Evolutionary conservation across 2,113 vertebrate genomes (phyloP), one percentile per base, ranked within the genome.

Genomic region (Psilopsiagon aurifrons): DNA sequence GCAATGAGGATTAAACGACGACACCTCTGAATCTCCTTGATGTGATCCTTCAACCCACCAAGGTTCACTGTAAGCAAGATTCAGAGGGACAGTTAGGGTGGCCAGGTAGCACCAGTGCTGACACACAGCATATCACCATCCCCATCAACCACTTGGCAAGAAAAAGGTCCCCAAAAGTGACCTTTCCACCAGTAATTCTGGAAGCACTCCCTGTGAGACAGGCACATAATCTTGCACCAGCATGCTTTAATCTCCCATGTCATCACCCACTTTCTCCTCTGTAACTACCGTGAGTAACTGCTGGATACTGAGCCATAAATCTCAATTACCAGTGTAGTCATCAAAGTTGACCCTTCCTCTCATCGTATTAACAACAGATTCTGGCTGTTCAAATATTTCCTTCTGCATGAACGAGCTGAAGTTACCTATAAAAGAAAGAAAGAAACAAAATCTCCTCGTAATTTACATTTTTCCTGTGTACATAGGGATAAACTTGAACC

Each of bases 321-420:
- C 49, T n/a, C 71, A 87, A 68, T 98, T 97, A 99, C 99, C 99
- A 92, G 99, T 99, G 92, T 99, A 99, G 95, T 99, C 98, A 66
- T 99, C 99, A 37, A 99, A 99, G 98, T 99, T 99, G 94, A 99
- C 97, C 97, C 99, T 98, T 95, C 99, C 99, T 98, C 99, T 99
- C 99, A 99, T 99, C 8, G 99, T 99, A 92, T 99, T 99, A 81
- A 99, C 98, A 8, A 99, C 99, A 31, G 99, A 99, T 92, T 99
- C 99, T 4, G 99, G 99, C 97, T 99, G 99, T 84, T 99, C 99
- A 96, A 99, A 99, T 92, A 99, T 99, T 83, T 99, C 99, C 95
- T 99, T 99, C 98, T 99, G 99, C 99, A 99, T 99, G 97, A 99
- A 99, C 6, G 99, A 99, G 94, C 99, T 99, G 98, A 98, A 99